phyloP scores from a whole-genome alignment of 2,113 vertebrate species.

The Oreochromis tanganicae region DNA sequence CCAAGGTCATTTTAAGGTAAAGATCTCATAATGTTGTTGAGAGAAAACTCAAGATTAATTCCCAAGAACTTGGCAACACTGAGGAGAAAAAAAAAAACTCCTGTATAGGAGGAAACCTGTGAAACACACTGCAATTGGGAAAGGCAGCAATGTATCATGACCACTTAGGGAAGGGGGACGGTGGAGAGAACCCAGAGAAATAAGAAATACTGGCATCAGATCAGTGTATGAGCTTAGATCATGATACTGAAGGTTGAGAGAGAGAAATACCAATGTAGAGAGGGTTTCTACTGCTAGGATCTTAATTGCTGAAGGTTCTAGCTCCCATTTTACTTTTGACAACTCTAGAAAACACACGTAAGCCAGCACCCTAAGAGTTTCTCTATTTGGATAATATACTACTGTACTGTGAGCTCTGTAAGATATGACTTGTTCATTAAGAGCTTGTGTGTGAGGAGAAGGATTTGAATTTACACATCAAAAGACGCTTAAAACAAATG shows the following conservation, averaged over 20 bases:
- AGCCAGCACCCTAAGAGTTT: neutral
- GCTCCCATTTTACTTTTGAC: neutral
- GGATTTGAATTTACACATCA: neutral
- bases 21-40: neutral
- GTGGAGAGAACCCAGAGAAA: neutral
- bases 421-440: neutral
- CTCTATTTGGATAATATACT: neutral
- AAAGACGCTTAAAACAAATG: neutral
- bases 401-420: neutral
- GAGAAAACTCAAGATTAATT: neutral
- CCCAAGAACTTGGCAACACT: neutral
- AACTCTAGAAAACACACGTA: neutral
- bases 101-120: neutral
- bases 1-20: neutral
- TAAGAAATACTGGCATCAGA: neutral
- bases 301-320: neutral
- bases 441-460: neutral
- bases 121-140: neutral
- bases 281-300: neutral
- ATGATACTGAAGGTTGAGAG: neutral
- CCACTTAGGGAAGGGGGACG: neutral
- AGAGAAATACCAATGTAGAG: neutral
- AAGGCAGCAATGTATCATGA: neutral
- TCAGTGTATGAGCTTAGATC: neutral
- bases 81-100: neutral